Evolutionary conservation across 2,113 vertebrate species (phyloP).

Genomic region (Acrocephalus kingi): DNA sequence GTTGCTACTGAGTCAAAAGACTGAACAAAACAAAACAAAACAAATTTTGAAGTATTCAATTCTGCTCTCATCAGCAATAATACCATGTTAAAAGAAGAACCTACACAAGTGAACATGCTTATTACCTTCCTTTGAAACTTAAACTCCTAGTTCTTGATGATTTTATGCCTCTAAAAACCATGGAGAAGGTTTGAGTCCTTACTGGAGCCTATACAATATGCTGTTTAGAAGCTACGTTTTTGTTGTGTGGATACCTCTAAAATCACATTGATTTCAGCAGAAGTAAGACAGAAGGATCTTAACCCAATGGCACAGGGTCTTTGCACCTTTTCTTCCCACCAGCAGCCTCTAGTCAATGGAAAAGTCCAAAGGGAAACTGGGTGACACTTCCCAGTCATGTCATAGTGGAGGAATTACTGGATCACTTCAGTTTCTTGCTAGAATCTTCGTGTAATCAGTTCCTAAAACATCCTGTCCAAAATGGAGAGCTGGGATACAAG

Average conservation of each 20-base stretch:
- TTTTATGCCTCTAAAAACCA: neutral
- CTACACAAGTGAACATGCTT: rapidly evolving
- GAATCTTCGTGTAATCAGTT: neutral
- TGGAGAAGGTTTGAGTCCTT: neutral
- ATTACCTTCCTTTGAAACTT: neutral
- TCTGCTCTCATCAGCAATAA: neutral
- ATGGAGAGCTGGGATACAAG: neutral
- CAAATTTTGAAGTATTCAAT: neutral
- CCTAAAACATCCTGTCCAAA: neutral
- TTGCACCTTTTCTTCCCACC: neutral
- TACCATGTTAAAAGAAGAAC: neutral
- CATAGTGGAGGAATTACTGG: neutral
- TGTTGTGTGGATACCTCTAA: neutral
- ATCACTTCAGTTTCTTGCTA: neutral
- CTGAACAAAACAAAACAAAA: neutral
- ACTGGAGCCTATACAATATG: neutral
- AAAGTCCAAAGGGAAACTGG: neutral
- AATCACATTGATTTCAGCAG: neutral
- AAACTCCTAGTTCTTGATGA: neutral
- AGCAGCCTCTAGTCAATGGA: neutral
- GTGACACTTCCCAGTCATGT: neutral
- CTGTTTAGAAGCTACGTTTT: neutral
- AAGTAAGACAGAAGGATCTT: neutral
- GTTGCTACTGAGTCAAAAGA: neutral
- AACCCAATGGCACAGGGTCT: neutral